Percentiles rank a stretch among this genome's conserved stretches.
Conservation (phyloP, 2,797 vertebrate species). For the Meriones psammophilus region DNA sequence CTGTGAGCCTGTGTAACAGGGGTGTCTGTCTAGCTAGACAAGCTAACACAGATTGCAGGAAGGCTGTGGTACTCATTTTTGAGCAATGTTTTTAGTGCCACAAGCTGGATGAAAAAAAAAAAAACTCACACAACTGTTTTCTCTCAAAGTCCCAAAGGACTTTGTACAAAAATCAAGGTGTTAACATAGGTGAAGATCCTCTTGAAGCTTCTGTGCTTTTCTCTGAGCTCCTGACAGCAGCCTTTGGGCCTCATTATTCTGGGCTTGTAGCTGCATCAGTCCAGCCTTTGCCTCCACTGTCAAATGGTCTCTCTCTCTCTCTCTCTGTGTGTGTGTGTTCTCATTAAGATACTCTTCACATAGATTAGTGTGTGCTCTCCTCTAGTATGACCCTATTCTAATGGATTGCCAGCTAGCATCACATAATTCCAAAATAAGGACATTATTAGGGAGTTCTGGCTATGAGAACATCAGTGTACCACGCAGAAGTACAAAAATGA, state of each 20-base stretch:
- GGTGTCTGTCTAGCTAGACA: not conserved
- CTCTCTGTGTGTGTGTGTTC: not conserved
- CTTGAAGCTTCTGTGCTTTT: not conserved
- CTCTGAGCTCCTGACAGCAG: not conserved
- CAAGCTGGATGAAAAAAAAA: not conserved
- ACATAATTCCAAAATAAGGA: not conserved
- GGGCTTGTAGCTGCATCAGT: not conserved
- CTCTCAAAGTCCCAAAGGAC: not conserved
- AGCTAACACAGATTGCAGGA: not conserved
- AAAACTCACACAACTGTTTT: not conserved
- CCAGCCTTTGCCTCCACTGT: not conserved
- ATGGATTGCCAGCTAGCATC: not conserved
- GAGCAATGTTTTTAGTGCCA: not conserved
- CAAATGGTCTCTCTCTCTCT: accelerated
- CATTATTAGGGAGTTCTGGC: not conserved
- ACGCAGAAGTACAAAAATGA: not conserved
- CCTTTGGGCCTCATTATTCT: accelerated
- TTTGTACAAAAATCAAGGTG: not conserved
- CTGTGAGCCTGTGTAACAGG: not conserved
- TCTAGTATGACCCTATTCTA: not conserved
- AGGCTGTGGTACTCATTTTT: not conserved
- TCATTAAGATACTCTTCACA: not conserved
- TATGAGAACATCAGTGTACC: not conserved
- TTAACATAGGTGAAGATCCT: not conserved
- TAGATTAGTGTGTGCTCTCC: not conserved